Evolutionary conservation across 2,113 vertebrate genomes (phyloP), one percentile per base, ranked within the genome.

Genomic region (Pseudorectes ferrugineus): DNA sequence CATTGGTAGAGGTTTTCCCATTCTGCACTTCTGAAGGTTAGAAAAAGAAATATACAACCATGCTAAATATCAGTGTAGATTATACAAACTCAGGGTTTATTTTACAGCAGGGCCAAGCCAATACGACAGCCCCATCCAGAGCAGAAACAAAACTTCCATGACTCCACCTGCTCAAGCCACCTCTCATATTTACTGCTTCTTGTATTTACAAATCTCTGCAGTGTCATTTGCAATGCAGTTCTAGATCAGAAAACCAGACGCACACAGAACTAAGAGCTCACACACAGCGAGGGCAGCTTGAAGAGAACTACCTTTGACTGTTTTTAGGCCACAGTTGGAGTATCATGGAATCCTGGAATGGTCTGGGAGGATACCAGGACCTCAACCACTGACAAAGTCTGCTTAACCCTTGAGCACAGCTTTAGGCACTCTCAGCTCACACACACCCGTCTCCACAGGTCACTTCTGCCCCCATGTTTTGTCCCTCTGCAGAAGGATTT

Each of bases 1-100:
- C 98, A 2, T 99, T 99, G 62, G 99, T 98, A 4, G 98, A 97
- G 54, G 99, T 99, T 97, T 99, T 99, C 57, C 99, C 99, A 52
- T 99, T 99, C 97, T 99, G 99, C 88, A 99, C 97, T 93, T 99
- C 99, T 99, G 96, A 68, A 93, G 38, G 59, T 52, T 51, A 77
- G 35, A 43, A 52, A 48, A 5, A 24, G 9, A 65, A 2, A 36
- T 0, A 23, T 0, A n/a, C 5, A 84, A 4, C 28, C 48, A 38
- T 5, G 14, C 42, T 63, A 49, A 68, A 15, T 3, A 36, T 18
- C 78, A 31, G 0, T 2, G 14, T 2, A 10, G 17, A 45, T 59
- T 14, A 49, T 0, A 84, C n/a, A 74, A 26, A 52, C 18, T 18
- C 40, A 52, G 61, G 28, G 62, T 23, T 65, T 55, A 14, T 18